Evolutionary conservation across 2,888 invertebrate genomes (phyloP), one percentile per base, ranked within the genome.

Genomic region (Serripes groenlandicus): DNA sequence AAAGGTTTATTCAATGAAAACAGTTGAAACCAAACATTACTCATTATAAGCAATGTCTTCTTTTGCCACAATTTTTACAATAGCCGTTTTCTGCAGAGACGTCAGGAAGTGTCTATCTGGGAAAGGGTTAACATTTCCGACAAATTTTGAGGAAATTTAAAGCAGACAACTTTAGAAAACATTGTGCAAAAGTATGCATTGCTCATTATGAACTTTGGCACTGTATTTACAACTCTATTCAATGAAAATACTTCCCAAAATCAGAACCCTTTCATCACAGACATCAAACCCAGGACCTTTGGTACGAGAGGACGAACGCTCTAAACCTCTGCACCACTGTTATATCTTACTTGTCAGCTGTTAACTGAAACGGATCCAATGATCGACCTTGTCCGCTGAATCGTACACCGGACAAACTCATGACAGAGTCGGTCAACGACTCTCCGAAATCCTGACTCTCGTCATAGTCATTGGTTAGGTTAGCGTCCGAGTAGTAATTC

Each of bases 401-500:
- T 15, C 85, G 69, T 23, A 81, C 74, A 0, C 88, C 88, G 0
- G 89, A 88, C 58, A 89, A 72, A 66, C 87, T 87, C 82, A 88
- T 89, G 23, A 87, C 87, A 11, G 91, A 90, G 72, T 90, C 90
- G 0, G 88, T 85, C n/a, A 91, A 72, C 0, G 90, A 91, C 26
- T 88, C 89, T 3, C 89, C 88, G 42, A 91, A 87, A 52, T 88
- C 87, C 32, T 86, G 88, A 56, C 88, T 88, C 37, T 90, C 90
- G 23, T 90, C 89, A 35, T 81, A 84, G n/a, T 74, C 83, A 9
- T 56, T 78, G 28, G 80, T 73, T 3, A 77, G 71, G 21, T 87
- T 81, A 11, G 83, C 83, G 2, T 77, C 85, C 37, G 96, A 96
- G 92, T 97, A 97, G 94, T 97, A 97, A 5, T 95, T 94, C 89